These are phyloP conservation scores for Rotaria magnacalcarata DNA, from an alignment of 2,888 invertebrate species.

Conservation along the genomic window DNA sequence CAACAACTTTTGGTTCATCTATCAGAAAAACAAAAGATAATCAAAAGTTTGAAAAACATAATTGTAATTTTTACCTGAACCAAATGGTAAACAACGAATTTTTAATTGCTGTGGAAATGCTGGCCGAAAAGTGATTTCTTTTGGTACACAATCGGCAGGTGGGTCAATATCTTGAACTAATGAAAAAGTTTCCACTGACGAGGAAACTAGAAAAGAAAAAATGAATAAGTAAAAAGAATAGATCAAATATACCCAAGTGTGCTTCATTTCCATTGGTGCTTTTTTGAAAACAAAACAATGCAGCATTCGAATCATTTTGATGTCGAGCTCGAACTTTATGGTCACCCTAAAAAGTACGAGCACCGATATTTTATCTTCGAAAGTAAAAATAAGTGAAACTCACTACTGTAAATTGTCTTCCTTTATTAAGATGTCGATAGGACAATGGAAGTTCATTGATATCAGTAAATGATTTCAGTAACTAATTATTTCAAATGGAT, in stretches of 20 bases:
- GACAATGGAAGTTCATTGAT: constrained; percentile 27
- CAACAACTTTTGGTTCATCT: background rate
- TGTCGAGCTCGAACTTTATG: background rate
- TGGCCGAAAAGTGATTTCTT: background rate
- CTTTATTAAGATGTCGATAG: constrained; percentile 2
- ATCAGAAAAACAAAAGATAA: background rate
- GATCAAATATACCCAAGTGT: background rate
- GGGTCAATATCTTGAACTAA: constrained; percentile 14
- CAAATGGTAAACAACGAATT: constrained; percentile 31
- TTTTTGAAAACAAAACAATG: background rate
- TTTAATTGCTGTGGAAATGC: background rate
- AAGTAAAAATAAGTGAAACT: background rate
- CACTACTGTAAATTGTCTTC: constrained; percentile 18
- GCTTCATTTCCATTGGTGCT: background rate
- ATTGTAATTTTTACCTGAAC: background rate
- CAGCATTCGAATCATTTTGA: background rate
- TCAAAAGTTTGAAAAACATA: too few species aligned
- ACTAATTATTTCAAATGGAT: background rate
- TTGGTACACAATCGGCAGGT: background rate
- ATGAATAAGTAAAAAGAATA: background rate
- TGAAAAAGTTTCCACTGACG: constrained; percentile 8
- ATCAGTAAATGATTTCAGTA: background rate
- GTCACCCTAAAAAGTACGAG: background rate
- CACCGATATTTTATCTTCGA: background rate
- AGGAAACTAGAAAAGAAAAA: background rate